Evolutionary conservation across 2,113 vertebrate species (phyloP), one percentile per base, ranked within the genome.

Genomic region (Strigops habroptila): DNA sequence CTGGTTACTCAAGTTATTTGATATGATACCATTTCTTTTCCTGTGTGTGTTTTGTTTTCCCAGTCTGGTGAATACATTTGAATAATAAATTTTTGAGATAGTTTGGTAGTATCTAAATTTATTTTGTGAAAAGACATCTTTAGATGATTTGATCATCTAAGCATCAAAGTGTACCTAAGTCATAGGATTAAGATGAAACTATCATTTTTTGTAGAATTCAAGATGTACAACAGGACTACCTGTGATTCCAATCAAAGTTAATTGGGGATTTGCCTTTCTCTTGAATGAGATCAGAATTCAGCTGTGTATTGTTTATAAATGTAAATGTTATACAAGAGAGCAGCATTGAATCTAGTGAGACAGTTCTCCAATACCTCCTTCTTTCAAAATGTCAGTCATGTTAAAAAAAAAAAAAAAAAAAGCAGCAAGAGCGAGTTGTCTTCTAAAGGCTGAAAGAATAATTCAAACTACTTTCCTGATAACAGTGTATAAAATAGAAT

Each of bases 361-460:
- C 7, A 69, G 14, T 37, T 86, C 9, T 76, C 31, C 28, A 67
- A 28, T 22, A 28, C 3, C 3, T 43, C 4, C 2, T 88, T 67
- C 44, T 73, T 86, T 79, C 57, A 63, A 73, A 22, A 24, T 27
- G 11, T 15, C 0, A 1, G 11, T 74, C 11, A 9, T 35, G 28
- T 39, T 87, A 52, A 22, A 4, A 24, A 37, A 59, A 73, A 91
- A 30, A n/a, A n/a, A n/a, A 52, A 52, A 30, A 52, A 52, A 52
- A 6, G 0, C 2, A 62, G 18, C 6, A 65, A 28, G 13, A 57
- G 0, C 6, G 23, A 53, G 5, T 28, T 77, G 1, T 25, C 18
- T 49, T 77, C n/a, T 53, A 78, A 62, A 86, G 7, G 3, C 4
- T 31, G 71, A 37, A 5, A 51, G 18, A 82, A 69, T 48, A 75